phyloP scores from a whole-genome alignment of 2,113 vertebrate species.

The Carassius carassius region DNA sequence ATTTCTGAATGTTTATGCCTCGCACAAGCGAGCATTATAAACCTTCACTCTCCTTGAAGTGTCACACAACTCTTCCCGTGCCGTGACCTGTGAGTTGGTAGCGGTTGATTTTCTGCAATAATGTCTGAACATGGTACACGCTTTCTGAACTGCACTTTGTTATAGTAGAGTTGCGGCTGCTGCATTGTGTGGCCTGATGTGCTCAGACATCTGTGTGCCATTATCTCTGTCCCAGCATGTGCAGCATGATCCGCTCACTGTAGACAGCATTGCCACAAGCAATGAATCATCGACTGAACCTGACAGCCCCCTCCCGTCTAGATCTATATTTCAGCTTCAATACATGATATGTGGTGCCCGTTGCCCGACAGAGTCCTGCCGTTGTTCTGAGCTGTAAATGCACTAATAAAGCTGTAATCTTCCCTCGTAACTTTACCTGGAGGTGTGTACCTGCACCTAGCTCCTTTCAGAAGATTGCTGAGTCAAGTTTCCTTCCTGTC shows the following conservation, averaged over 20 bases:
- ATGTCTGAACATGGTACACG: neutral
- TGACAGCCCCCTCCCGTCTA: slow-evolving; percentile 64
- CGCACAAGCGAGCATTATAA: neutral
- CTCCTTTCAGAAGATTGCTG: slow-evolving; percentile 5
- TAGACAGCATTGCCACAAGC: slow-evolving; percentile 41
- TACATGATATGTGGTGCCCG: slow-evolving; percentile 51
- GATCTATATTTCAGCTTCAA: slow-evolving; percentile 62
- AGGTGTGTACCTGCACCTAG: neutral
- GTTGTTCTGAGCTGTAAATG: slow-evolving; percentile 21
- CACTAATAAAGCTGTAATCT: slow-evolving; percentile 14
- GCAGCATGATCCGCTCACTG: slow-evolving; percentile 37
- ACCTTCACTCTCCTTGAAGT: slow-evolving; percentile 15
- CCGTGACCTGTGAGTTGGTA: neutral
- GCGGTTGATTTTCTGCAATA: neutral
- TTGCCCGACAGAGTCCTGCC: neutral
- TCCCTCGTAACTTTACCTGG: slow-evolving; percentile 23
- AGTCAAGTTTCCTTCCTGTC: slow-evolving; percentile 22
- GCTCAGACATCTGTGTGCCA: slow-evolving; percentile 26
- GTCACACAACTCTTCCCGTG: neutral
- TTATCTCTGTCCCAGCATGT: slow-evolving; percentile 40
- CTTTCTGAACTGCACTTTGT: slow-evolving; percentile 4
- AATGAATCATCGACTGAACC: slow-evolving; percentile 57
- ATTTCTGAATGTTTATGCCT: slow-evolving; percentile 9
- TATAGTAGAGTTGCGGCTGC: neutral
- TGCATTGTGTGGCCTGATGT: slow-evolving; percentile 31